These are phyloP conservation scores for Microchirus variegatus DNA, from an alignment of 2,797 vertebrate genomes.

Conservation along the genomic window DNA sequence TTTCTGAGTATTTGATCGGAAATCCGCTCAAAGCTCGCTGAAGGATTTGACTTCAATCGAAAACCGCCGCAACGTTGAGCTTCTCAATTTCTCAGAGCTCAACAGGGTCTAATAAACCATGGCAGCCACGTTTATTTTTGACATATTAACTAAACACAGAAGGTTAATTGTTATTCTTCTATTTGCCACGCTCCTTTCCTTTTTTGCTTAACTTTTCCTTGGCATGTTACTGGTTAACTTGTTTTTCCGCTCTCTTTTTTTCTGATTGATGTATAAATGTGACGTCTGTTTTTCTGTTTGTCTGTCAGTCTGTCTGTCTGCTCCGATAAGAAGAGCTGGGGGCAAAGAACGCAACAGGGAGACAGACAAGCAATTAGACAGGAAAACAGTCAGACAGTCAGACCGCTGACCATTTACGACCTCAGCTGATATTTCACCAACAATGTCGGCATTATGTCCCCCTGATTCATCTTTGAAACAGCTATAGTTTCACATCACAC, in stretches of 20 bases:
- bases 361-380: conserved; percentile 22
- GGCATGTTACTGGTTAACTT: conserved; percentile 10
- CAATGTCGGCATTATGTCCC: not conserved
- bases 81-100: conserved; percentile 28
- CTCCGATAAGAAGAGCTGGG: conserved; percentile 6
- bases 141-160: conserved; percentile 32
- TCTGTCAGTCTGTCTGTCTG: conserved; percentile 9
- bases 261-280: conserved; percentile 14
- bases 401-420: conserved; percentile 8
- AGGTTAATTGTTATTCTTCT: conserved; percentile 33
- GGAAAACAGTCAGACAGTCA: conserved; percentile 25
- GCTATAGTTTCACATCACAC: not conserved
- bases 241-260: conserved; percentile 8
- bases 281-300: conserved; percentile 17
- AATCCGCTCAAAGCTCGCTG: conserved; percentile 28
- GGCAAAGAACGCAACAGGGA: conserved; percentile 3
- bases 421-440: conserved; percentile 16
- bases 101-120: conserved; percentile 38
- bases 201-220: conserved; percentile 24
- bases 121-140: conserved; percentile 48
- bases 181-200: conserved; percentile 19
- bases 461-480: not conserved
- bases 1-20: conserved; percentile 29
- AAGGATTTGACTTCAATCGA: conserved; percentile 27
- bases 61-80: conserved; percentile 27